These are phyloP conservation scores for Psammodynastes pulverulentus DNA, from an alignment of 2,113 vertebrate species.

Conservation along the genomic window DNA sequence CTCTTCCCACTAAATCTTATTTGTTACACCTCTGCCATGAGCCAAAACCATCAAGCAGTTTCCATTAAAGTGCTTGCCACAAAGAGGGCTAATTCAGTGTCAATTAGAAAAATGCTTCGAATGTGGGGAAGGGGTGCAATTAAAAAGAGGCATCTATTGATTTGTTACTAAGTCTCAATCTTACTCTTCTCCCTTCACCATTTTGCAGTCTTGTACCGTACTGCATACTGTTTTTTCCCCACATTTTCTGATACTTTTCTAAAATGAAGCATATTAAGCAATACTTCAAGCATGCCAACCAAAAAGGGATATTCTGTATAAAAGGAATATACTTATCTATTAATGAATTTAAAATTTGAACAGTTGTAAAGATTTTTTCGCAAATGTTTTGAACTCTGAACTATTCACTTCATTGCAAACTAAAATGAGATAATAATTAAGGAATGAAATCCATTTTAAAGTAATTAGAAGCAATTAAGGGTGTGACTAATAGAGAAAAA, in stretches of 20 bases:
- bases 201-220: background rate
- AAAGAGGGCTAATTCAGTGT: conserved; percentile 58
- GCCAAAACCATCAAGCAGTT: conserved; percentile 55
- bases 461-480: background rate
- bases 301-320: background rate
- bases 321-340: background rate
- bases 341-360: background rate
- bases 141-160: conserved; percentile 43
- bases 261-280: conserved; percentile 19
- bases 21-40: conserved; percentile 62
- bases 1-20: conserved; percentile 61
- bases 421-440: background rate
- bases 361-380: background rate
- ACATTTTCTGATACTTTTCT: conserved; percentile 58
- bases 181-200: background rate
- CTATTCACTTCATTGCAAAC: background rate
- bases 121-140: conserved; percentile 37
- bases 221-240: conserved; percentile 48
- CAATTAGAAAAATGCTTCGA: conserved; percentile 60
- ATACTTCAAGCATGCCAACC: background rate
- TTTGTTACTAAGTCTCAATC: conserved; percentile 12
- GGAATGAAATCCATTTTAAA: background rate
- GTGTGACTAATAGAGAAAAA: background rate
- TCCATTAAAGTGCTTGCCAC: conserved; percentile 52
- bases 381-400: background rate